Conservation (phyloP, 2,888 invertebrate species). For the Ganaspis brasiliensis region DNA sequence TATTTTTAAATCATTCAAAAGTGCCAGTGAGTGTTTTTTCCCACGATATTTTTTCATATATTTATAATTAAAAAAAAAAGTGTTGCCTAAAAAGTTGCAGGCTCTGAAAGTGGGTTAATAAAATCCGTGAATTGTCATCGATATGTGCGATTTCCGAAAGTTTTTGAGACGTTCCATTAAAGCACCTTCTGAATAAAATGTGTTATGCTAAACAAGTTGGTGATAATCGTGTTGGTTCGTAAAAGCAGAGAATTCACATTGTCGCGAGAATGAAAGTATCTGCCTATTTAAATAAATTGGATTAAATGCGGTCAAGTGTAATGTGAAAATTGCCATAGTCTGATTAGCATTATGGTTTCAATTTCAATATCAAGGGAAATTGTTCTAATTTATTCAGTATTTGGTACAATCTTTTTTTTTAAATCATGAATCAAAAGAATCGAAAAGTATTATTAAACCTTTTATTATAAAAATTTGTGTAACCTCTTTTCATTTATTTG, state of each 20-base stretch:
- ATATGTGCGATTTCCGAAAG: slow-evolving; percentile 15
- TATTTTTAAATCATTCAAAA: slow-evolving; percentile 48
- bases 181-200: slow-evolving; percentile 17
- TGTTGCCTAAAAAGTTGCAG: slow-evolving; percentile 5
- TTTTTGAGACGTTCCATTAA: background rate
- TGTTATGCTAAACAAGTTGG: slow-evolving; percentile 7
- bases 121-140: background rate
- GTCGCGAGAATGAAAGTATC: slow-evolving; percentile 11
- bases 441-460: no score
- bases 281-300: slow-evolving; percentile 27
- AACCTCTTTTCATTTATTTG: no score
- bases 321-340: slow-evolving; percentile 24
- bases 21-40: slow-evolving; percentile 56
- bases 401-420: background rate
- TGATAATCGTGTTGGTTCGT: background rate
- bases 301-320: slow-evolving; percentile 37
- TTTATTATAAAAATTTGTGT: no score
- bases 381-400: background rate
- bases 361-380: background rate
- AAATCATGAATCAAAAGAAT: background rate
- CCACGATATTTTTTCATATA: background rate
- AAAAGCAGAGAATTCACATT: background rate
- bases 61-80: background rate
- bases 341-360: background rate
- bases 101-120: slow-evolving; percentile 12